phyloP scores from a whole-genome alignment of 1,140 invertebrate species.

The Atta colombica region DNA sequence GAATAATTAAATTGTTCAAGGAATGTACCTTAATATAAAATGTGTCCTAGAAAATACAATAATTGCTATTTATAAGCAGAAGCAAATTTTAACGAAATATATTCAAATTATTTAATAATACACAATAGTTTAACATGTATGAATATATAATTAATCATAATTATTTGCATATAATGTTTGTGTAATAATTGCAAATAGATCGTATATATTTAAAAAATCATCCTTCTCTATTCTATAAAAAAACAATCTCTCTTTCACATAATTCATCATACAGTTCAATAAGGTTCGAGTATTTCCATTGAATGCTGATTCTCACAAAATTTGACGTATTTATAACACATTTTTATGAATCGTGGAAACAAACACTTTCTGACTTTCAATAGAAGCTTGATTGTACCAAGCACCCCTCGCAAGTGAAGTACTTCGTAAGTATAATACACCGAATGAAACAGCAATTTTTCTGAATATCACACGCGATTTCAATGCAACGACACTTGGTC shows the following conservation, averaged over 20 bases:
- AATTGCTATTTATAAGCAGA: not conserved
- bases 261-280: not conserved
- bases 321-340: not conserved
- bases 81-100: not conserved
- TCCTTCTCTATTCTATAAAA: not conserved
- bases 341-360: not conserved
- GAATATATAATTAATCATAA: not conserved
- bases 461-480: constrained; percentile 30
- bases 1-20: not conserved
- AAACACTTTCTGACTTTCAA: constrained; percentile 3
- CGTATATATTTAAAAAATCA: not conserved
- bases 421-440: constrained; percentile 30
- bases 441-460: constrained; percentile 49
- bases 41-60: not conserved
- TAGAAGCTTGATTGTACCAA: constrained; percentile 44
- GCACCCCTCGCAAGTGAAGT: constrained; percentile 10
- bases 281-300: not conserved
- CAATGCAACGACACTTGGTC: constrained; percentile 27
- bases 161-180: not conserved
- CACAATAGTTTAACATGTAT: not conserved
- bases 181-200: not conserved
- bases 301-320: not conserved
- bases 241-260: not conserved
- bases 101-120: not conserved
- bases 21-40: not conserved